Conservation (phyloP, 2,888 invertebrate species). For the Spialia ferax region DNA sequence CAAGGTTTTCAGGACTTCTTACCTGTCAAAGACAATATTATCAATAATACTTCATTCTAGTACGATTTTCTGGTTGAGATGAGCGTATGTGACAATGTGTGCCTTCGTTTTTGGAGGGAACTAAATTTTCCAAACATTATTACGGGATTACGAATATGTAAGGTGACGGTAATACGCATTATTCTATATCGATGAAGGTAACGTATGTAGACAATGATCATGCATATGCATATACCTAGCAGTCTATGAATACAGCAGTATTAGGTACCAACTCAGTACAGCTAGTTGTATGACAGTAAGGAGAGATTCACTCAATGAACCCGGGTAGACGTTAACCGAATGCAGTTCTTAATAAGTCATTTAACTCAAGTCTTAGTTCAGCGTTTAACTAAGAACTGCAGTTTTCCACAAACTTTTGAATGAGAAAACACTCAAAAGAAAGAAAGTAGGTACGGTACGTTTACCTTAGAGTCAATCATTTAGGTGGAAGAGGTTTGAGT, state of each 20-base stretch:
- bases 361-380: conserved; percentile 5
- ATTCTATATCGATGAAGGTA: too few relatives aligned
- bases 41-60: too few relatives aligned
- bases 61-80: too few relatives aligned
- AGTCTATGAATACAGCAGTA: too few relatives aligned
- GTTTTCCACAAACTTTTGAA: not conserved
- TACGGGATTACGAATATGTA: too few relatives aligned
- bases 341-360: conserved; percentile 18
- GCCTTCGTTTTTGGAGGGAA: too few relatives aligned
- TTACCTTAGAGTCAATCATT: not conserved
- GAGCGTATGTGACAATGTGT: too few relatives aligned
- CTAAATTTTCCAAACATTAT: too few relatives aligned
- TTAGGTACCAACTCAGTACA: not conserved
- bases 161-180: too few relatives aligned
- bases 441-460: not conserved
- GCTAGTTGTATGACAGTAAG: not conserved
- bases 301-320: conserved; percentile 19
- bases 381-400: conserved; percentile 2
- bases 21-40: too few relatives aligned
- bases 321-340: conserved; percentile 12
- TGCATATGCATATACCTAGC: too few relatives aligned
- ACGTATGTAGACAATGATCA: too few relatives aligned
- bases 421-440: not conserved
- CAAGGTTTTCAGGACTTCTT: not conserved
- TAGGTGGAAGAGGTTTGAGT: not conserved